These are phyloP conservation scores for Zygogramma bicolorata DNA, from an alignment of 2,888 invertebrate species.

Conservation along the genomic window DNA sequence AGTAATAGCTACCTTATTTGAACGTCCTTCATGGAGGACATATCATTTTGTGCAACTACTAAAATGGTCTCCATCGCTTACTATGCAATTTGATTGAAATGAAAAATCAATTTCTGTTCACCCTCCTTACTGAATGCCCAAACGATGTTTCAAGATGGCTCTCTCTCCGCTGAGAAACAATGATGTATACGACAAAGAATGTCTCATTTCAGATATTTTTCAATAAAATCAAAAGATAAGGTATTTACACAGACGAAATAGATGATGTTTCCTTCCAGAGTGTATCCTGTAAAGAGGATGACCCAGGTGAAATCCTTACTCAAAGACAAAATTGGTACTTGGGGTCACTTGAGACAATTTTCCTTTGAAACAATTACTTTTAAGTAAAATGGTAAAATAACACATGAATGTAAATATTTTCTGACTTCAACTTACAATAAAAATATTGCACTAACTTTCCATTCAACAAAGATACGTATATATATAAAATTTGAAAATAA, in stretches of 20 bases:
- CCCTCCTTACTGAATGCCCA: slow-evolving; percentile 12
- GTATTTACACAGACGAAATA: slow-evolving; percentile 2
- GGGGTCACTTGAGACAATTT: background rate
- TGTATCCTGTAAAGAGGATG: slow-evolving; percentile 16
- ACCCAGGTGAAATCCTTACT: background rate
- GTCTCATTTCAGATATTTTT: background rate
- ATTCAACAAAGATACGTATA: slow-evolving; percentile 52
- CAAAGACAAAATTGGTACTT: slow-evolving; percentile 8
- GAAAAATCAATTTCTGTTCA: background rate
- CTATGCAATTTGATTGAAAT: slow-evolving; percentile 21
- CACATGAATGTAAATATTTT: slow-evolving; percentile 27
- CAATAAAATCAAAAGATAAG: slow-evolving; percentile 3
- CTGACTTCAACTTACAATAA: slow-evolving; percentile 32
- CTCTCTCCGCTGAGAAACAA: background rate
- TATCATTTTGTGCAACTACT: slow-evolving; percentile 33
- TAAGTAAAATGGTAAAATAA: slow-evolving; percentile 30
- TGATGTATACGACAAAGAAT: background rate
- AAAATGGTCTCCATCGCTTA: slow-evolving; percentile 59
- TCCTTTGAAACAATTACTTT: background rate
- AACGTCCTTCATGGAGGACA: slow-evolving; percentile 49
- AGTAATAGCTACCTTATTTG: slow-evolving; percentile 51
- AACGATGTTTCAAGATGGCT: background rate
- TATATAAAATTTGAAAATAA: slow-evolving; percentile 57
- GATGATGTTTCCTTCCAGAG: background rate
- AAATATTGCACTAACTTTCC: slow-evolving; percentile 55